These are phyloP conservation scores for Volucella inflata DNA, from an alignment of 2,888 invertebrate species.

Conservation along the genomic window DNA sequence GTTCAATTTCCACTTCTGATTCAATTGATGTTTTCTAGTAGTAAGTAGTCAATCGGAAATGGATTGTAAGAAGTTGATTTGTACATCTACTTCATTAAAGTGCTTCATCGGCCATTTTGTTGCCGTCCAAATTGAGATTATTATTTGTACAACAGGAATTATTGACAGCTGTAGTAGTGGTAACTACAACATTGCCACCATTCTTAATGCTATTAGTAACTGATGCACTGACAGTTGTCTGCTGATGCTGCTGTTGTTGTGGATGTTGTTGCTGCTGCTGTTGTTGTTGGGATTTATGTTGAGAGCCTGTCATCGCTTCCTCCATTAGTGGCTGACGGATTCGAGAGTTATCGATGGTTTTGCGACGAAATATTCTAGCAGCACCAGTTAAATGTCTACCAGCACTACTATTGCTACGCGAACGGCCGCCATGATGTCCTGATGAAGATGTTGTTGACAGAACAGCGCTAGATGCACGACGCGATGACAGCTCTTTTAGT, in stretches of 20 bases:
- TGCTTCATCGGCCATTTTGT: constrained; percentile 81
- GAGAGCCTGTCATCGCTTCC: constrained; percentile 77
- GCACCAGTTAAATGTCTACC: constrained; percentile 67
- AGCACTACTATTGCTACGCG: constrained; percentile 54
- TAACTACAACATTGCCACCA: constrained; percentile 77
- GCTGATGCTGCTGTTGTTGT: constrained; percentile 52
- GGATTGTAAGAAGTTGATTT: not conserved
- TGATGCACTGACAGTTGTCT: constrained; percentile 64
- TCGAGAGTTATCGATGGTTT: constrained; percentile 80
- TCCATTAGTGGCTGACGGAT: constrained; percentile 82
- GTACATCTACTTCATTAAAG: constrained; percentile 77
- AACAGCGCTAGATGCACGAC: constrained; percentile 81
- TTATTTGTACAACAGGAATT: constrained; percentile 76
- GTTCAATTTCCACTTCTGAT: too few species aligned
- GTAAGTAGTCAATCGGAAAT: too few species aligned
- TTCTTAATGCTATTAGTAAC: constrained; percentile 74
- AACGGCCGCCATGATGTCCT: constrained; percentile 45
- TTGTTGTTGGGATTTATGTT: constrained; percentile 52
- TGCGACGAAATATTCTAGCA: constrained; percentile 81
- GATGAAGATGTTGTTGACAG: constrained; percentile 60
- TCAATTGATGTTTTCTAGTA: too few species aligned
- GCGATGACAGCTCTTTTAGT: constrained; percentile 86
- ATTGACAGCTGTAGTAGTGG: constrained; percentile 75
- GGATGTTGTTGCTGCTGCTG: constrained; percentile 60
- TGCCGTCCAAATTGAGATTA: constrained; percentile 77